Evolutionary conservation across 2,888 invertebrate species (phyloP).

Genomic region (Liodrosophila aerea): DNA sequence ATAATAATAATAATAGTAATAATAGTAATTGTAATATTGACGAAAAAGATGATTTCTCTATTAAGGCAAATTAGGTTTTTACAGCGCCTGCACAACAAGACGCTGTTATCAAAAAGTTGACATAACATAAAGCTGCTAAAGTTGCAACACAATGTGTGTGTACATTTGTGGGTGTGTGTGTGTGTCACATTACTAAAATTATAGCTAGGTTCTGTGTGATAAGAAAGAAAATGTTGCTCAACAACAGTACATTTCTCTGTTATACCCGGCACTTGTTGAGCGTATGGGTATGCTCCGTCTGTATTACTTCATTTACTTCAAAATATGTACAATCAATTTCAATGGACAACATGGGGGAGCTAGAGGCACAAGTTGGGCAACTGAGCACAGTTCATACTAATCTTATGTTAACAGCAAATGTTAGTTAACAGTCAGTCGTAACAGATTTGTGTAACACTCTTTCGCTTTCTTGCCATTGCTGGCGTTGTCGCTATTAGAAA

Average conservation of each 20-base stretch:
- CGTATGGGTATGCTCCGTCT: too few relatives aligned
- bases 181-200: constrained; percentile 7
- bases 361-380: too few relatives aligned
- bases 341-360: too few relatives aligned
- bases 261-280: too few relatives aligned
- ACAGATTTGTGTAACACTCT: not conserved
- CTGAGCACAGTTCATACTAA: too few relatives aligned
- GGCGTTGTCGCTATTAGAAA: not conserved
- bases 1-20: constrained; percentile 17
- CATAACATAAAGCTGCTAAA: constrained; percentile 56
- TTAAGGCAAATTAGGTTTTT: constrained; percentile 69
- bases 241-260: too few relatives aligned
- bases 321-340: too few relatives aligned
- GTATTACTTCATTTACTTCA: too few relatives aligned
- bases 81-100: constrained; percentile 21
- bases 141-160: constrained; percentile 22
- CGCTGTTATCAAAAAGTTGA: constrained; percentile 35
- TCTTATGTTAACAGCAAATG: not conserved
- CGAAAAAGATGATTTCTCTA: constrained; percentile 51
- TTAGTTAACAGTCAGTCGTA: not conserved
- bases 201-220: too few relatives aligned
- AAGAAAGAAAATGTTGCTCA: too few relatives aligned
- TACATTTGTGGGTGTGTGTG: constrained; percentile 24
- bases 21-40: constrained; percentile 20
- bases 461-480: too few relatives aligned